Base-by-base conservation (phyloP, 2,797 vertebrate species). In the Phrynocephalus vlangalii region DNA sequence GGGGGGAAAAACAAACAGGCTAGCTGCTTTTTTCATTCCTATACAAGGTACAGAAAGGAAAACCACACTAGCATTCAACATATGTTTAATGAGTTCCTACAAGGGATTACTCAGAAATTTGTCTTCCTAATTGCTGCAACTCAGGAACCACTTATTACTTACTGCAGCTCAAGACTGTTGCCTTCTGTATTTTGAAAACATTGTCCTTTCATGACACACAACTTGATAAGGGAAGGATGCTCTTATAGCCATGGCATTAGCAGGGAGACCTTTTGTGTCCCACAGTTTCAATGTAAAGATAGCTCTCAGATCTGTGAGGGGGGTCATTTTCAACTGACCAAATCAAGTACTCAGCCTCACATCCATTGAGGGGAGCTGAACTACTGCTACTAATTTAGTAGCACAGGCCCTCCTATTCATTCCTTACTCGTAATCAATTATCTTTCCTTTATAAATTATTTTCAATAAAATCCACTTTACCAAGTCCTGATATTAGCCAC, bases 1-100 rank as follows among this genome's bases (percentile, higher is more conserved):
- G 90, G 91, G 90, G 91, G 86, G 84, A 89, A 84, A 89, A 89
- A 33, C 33, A 44, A 79, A 89, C 83, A 88, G 87, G 86, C 75
- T n/a, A 3, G 60, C 88, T 90, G 86, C 87, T 91, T 90, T 7
- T 82, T 85, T 9, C 1, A 84, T 79, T 73, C 8, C 85, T 44
- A 90, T 92, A 91, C 85, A 86, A 89, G 90, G 60, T 28, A 22
- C 72, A 83, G 78, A 85, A 87, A 82, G 33, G 87, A 75, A 82
- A 90, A 33, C 84, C 86, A 33, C 75, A 88, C 60, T 72, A 13
- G 85, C 0, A 73, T 72, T 91, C 7, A 0, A 60, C 78, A n/a
- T 11, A 63, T 0, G 44, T 78, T 90, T 73, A 52, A 76, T 6
- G 38, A 82, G 73, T 0, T 83, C 66, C 87, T 88, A 77, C 70